Conservation (phyloP, 2,888 invertebrate genomes). For the Caenorhabditis virilis region DNA sequence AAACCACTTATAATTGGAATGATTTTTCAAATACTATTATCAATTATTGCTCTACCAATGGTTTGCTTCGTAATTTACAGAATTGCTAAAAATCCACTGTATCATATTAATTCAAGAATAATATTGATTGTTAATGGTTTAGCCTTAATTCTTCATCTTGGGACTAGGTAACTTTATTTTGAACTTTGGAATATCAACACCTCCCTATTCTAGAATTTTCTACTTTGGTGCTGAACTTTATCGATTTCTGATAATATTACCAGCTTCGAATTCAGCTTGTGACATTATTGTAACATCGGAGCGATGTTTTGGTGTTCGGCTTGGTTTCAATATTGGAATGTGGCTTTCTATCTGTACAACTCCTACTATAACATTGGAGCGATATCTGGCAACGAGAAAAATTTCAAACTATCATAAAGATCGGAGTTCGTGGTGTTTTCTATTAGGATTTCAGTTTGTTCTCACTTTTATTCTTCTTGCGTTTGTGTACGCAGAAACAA, state of each 20-base stretch:
- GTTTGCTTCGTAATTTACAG: conserved; percentile 1
- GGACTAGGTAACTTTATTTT: too few relatives aligned
- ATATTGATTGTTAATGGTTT: conserved; percentile 11
- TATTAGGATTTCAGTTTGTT: conserved; percentile 4
- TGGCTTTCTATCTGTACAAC: conserved; percentile 24
- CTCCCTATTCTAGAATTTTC: too few relatives aligned
- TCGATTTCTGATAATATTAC: too few relatives aligned
- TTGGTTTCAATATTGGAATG: conserved; percentile 13
- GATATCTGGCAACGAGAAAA: conserved; percentile 5
- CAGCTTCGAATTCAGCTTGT: conserved; percentile 10
- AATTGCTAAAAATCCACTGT: conserved; percentile 9
- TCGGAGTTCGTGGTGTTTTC: conserved; percentile 7
- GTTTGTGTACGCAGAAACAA: conserved; percentile 8
- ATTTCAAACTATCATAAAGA: conserved; percentile 13
- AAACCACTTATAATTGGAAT: conserved; percentile 3
- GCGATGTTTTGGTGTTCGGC: conserved; percentile 16
- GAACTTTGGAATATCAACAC: too few relatives aligned
- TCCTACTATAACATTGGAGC: conserved; percentile 9
- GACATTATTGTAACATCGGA: conserved; percentile 12
- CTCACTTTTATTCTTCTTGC: conserved; percentile 6
- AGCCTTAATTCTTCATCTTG: too few relatives aligned
- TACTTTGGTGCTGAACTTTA: too few relatives aligned
- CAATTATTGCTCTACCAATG: conserved; percentile 6
- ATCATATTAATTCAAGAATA: conserved; percentile 11
- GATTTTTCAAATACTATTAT: neutral